Percentiles rank a stretch among this genome's conserved stretches.
Conservation (phyloP, 2,113 vertebrate species). For the Rousettus leschenaultii region DNA sequence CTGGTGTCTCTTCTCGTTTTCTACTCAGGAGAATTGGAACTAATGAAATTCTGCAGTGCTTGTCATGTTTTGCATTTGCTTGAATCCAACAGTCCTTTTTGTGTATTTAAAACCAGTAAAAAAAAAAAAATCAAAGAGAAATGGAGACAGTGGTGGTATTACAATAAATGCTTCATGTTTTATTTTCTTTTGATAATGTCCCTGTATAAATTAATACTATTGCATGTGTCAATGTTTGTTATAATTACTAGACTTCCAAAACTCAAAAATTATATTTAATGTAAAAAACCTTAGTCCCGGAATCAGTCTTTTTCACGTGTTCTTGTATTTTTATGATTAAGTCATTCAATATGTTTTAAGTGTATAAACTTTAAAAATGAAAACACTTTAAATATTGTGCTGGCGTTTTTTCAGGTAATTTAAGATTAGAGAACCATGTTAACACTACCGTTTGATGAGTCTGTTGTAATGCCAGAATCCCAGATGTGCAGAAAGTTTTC, state of each 20-base stretch:
- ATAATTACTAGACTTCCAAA: constrained; percentile 53
- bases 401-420: constrained; percentile 87
- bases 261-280: constrained; percentile 31
- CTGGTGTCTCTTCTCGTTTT: constrained; percentile 68
- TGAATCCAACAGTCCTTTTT: constrained; percentile 55
- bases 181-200: constrained; percentile 62
- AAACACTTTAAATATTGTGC: constrained; percentile 82
- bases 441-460: constrained; percentile 98
- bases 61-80: constrained; percentile 74
- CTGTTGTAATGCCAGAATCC: constrained; percentile 93
- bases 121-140: constrained; percentile 65
- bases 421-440: constrained; percentile 92
- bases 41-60: constrained; percentile 80
- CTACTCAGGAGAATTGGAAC: constrained; percentile 73
- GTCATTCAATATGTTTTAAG: constrained; percentile 66
- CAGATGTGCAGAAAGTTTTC: constrained; percentile 95
- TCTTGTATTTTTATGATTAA: constrained; percentile 44
- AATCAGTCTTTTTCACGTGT: background rate
- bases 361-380: constrained; percentile 75
- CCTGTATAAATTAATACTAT: constrained; percentile 41
- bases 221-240: constrained; percentile 53
- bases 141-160: constrained; percentile 36
- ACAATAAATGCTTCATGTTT: constrained; percentile 42
- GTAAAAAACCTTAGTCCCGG: background rate
- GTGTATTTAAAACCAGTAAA: constrained; percentile 54